phyloP scores from a whole-genome alignment of 1,140 invertebrate species.

The Papilio polytes region DNA sequence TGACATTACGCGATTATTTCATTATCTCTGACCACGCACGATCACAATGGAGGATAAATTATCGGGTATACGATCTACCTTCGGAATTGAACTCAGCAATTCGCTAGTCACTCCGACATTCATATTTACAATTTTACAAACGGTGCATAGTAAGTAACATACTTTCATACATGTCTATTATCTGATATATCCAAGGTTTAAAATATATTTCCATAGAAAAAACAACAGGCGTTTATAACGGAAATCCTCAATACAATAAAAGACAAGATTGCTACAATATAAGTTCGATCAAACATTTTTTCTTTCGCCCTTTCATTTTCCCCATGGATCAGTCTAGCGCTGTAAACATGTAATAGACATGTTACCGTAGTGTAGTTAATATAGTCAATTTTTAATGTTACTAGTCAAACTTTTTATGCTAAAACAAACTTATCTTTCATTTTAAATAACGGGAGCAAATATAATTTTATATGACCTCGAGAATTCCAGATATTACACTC shows the following conservation, averaged over 20 bases:
- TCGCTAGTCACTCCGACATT: too few species aligned
- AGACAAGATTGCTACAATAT: conserved; percentile 32
- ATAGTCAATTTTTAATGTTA: not conserved
- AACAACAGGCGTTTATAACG: not conserved
- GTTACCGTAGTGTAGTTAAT: not conserved
- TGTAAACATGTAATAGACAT: conserved; percentile 4
- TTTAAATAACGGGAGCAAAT: not conserved
- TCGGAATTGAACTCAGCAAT: too few species aligned
- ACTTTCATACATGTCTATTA: too few species aligned
- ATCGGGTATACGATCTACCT: too few species aligned
- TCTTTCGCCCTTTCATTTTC: conserved; percentile 6
- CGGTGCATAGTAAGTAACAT: too few species aligned
- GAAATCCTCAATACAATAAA: conserved; percentile 25
- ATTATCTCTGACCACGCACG: too few species aligned
- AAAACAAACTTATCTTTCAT: too few species aligned
- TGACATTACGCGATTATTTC: too few species aligned
- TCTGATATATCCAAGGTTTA: not conserved
- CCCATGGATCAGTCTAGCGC: conserved; percentile 3
- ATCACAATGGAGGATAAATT: too few species aligned
- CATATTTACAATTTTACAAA: too few species aligned
- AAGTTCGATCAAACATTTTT: conserved; percentile 35
- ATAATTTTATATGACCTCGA: too few species aligned
- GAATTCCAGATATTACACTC: too few species aligned
- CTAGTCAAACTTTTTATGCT: not conserved
- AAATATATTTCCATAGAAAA: not conserved